Evolutionary conservation across 92 coral and sea anemone genomes (phyloP).

Genomic region (Porites divaricata): DNA sequence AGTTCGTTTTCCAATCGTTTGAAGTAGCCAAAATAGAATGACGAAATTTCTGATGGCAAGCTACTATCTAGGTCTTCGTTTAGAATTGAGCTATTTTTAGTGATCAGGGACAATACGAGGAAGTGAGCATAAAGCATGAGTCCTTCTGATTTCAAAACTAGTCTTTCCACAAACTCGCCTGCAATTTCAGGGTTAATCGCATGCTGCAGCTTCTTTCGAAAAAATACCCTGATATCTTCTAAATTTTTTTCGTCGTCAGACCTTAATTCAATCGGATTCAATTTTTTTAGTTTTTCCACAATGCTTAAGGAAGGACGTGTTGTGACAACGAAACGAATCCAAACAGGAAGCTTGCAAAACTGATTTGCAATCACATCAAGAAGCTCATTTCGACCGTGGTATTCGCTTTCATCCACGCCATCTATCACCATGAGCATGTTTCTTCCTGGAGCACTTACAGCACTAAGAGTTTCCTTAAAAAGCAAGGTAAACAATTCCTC

Average conservation of each 20-base stretch:
- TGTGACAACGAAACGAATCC: slow-evolving; percentile 49
- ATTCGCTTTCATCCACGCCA: slow-evolving; percentile 54
- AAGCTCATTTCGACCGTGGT: background rate
- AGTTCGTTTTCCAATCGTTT: slow-evolving; percentile 28
- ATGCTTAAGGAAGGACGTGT: slow-evolving; percentile 41
- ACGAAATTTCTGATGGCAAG: slow-evolving; percentile 25
- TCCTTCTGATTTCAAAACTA: slow-evolving; percentile 54
- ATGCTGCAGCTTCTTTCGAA: slow-evolving; percentile 29
- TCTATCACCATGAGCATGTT: too few species aligned
- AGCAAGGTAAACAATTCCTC: slow-evolving; percentile 43
- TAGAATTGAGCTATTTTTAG: background rate
- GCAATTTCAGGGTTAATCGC: background rate
- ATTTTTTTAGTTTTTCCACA: background rate
- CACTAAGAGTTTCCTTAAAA: slow-evolving; percentile 47
- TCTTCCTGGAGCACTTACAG: background rate
- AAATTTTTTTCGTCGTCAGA: background rate
- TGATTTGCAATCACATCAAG: slow-evolving; percentile 23
- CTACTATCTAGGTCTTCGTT: background rate
- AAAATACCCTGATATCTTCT: slow-evolving; percentile 12
- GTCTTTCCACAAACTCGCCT: background rate
- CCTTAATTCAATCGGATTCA: slow-evolving; percentile 25
- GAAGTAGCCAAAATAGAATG: slow-evolving; percentile 3
- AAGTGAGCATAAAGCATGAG: slow-evolving; percentile 33
- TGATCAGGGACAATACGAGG: background rate
- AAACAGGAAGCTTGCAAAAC: slow-evolving; percentile 29